Percentiles rank a stretch among this genome's conserved stretches.
Conservation (phyloP, 2,888 invertebrate genomes). For the Luffia ferchaultella region DNA sequence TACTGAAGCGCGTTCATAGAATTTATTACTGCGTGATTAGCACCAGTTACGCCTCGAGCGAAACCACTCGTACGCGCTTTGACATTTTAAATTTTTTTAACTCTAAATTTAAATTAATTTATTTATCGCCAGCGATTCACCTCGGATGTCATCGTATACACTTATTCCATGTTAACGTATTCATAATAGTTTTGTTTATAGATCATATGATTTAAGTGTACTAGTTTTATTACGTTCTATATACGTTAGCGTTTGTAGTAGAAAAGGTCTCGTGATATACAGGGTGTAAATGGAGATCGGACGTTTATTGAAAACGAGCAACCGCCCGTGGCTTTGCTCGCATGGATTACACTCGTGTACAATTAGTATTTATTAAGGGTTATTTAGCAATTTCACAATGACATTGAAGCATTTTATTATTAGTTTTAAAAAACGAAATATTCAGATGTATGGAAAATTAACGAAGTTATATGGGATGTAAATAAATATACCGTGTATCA, state of each 20-base stretch:
- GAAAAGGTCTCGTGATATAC: too few species aligned
- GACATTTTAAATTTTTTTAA: background rate
- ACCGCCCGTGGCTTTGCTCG: too few species aligned
- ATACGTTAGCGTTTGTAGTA: conserved; percentile 3
- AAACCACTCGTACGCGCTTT: background rate
- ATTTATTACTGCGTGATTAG: background rate
- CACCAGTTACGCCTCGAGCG: background rate
- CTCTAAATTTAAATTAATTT: background rate
- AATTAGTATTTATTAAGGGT: too few species aligned
- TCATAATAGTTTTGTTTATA: background rate
- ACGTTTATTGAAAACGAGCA: too few species aligned
- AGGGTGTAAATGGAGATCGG: too few species aligned
- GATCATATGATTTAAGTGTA: background rate
- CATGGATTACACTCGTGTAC: too few species aligned
- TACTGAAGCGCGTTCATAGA: background rate
- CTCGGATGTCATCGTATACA: background rate
- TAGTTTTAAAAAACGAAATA: too few species aligned
- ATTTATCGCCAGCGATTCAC: conserved; percentile 9
- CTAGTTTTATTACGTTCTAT: conserved; percentile 7
- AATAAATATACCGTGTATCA: too few species aligned
- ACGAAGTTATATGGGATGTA: too few species aligned
- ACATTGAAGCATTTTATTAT: too few species aligned
- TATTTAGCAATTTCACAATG: too few species aligned
- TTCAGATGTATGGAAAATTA: too few species aligned
- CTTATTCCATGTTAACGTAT: background rate